A percentile compares a stretch with the other conserved stretches of the same genome.
phyloP scores from a whole-genome alignment of 2,113 vertebrate genomes.

The Nannobrachium achirus region DNA sequence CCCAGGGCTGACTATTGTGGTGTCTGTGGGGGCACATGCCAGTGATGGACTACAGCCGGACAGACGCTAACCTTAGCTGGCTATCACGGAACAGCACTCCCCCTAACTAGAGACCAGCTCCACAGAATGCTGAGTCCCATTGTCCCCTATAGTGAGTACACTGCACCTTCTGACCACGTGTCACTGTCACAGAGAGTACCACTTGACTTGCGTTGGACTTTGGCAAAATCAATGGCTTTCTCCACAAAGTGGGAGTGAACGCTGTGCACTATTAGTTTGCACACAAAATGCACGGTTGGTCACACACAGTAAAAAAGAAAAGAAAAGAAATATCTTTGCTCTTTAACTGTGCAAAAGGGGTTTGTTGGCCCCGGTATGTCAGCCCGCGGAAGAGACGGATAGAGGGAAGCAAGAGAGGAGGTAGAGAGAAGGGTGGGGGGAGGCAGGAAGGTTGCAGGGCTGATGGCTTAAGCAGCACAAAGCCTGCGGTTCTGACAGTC shows the following conservation, averaged over 20 bases:
- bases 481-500: constrained; percentile 57
- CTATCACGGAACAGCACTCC: constrained; percentile 74
- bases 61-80: constrained; percentile 74
- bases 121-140: constrained; percentile 87
- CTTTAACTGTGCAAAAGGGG: not conserved
- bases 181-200: constrained; percentile 25
- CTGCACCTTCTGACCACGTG: constrained; percentile 31
- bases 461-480: constrained; percentile 71
- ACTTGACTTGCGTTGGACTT: constrained; percentile 58
- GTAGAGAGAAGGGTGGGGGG: not conserved
- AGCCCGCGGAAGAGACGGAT: constrained; percentile 37
- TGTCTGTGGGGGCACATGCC: constrained; percentile 65
- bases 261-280: constrained; percentile 32
- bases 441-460: constrained; percentile 26
- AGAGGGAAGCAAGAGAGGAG: constrained; percentile 37
- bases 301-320: not conserved
- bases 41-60: constrained; percentile 80
- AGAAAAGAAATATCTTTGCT: constrained; percentile 1
- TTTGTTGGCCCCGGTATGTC: not conserved
- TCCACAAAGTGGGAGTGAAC: constrained; percentile 17
- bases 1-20: constrained; percentile 66
- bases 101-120: constrained; percentile 79
- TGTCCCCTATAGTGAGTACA: constrained; percentile 84
- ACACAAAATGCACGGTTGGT: constrained; percentile 25
- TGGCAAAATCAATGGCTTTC: constrained; percentile 63